A percentile compares a stretch with the other conserved stretches of the same genome.
Evolutionary conservation across 2,113 vertebrate species (phyloP).

Genomic region (Ramphastos sulfuratus): DNA sequence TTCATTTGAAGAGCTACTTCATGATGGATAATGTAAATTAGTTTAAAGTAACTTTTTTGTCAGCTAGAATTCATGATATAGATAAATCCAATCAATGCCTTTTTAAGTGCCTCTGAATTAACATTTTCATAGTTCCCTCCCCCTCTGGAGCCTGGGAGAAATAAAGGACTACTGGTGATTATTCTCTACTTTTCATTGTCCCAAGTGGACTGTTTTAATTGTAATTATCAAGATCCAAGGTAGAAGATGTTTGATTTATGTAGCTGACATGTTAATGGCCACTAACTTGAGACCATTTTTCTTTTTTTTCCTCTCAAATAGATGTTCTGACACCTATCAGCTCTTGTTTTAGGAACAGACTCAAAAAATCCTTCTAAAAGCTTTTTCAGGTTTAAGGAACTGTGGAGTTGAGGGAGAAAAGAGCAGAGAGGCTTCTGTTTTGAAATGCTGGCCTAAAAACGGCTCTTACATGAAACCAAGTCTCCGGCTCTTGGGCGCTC

Average conservation of each 20-base stretch:
- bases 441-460: not conserved
- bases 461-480: not conserved
- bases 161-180: constrained; percentile 56
- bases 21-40: constrained; percentile 66
- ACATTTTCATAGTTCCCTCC: constrained; percentile 30
- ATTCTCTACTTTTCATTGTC: constrained; percentile 66
- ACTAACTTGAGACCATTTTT: constrained; percentile 60
- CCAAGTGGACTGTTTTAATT: constrained; percentile 24
- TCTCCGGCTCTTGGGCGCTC: not conserved
- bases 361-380: not conserved
- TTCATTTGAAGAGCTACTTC: constrained; percentile 62
- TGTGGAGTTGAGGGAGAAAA: not conserved
- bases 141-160: constrained; percentile 17
- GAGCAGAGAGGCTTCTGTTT: not conserved
- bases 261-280: constrained; percentile 67
- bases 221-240: constrained; percentile 67
- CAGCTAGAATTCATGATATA: constrained; percentile 65
- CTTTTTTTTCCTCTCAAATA: constrained; percentile 61
- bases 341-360: constrained; percentile 52
- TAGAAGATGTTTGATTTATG: constrained; percentile 69
- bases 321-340: constrained; percentile 46
- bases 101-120: constrained; percentile 68
- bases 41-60: constrained; percentile 69
- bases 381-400: constrained; percentile 31
- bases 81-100: constrained; percentile 64